Percentiles rank a stretch among this genome's conserved stretches.
Evolutionary conservation across 2,888 invertebrate species (phyloP).

Genomic region (Sinhomidia bicolor): DNA sequence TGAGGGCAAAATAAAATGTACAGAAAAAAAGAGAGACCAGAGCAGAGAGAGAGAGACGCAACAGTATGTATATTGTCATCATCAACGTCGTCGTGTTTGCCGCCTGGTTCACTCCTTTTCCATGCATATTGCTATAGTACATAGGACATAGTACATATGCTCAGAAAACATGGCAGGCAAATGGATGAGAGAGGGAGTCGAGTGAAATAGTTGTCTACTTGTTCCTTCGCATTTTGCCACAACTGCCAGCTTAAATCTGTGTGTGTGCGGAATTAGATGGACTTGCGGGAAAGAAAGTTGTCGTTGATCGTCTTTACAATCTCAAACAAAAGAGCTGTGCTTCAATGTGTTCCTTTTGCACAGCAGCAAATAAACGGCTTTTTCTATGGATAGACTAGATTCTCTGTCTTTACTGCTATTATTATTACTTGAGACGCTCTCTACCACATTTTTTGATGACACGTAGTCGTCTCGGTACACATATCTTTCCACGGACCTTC

Average conservation of each 20-base stretch:
- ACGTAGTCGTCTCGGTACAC: constrained; percentile 31
- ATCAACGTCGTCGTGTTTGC: constrained; percentile 18
- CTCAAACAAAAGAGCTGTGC: constrained; percentile 41
- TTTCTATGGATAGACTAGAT: constrained; percentile 46
- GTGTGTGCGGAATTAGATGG: constrained; percentile 49
- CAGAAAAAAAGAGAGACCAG: neutral
- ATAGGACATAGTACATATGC: too few relatives aligned
- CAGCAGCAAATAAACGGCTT: constrained; percentile 59
- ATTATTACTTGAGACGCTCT: constrained; percentile 33
- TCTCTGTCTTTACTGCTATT: neutral
- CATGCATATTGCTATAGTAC: constrained; percentile 41
- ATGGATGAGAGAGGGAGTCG: constrained; percentile 14
- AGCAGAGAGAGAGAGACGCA: constrained; percentile 57
- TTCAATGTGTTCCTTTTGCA: neutral
- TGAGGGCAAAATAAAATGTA: too few relatives aligned
- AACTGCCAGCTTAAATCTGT: constrained; percentile 49
- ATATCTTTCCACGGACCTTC: constrained; percentile 47
- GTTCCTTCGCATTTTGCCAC: constrained; percentile 24
- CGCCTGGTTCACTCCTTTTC: constrained; percentile 34
- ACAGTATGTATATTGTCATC: constrained; percentile 54
- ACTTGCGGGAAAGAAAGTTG: neutral
- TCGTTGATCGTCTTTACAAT: constrained; percentile 38
- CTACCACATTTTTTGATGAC: constrained; percentile 41
- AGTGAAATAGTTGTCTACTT: neutral
- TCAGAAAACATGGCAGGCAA: constrained; percentile 20